These are phyloP conservation scores for Myotis pilosus DNA, from an alignment of 2,797 vertebrate genomes.

Conservation along the genomic window DNA sequence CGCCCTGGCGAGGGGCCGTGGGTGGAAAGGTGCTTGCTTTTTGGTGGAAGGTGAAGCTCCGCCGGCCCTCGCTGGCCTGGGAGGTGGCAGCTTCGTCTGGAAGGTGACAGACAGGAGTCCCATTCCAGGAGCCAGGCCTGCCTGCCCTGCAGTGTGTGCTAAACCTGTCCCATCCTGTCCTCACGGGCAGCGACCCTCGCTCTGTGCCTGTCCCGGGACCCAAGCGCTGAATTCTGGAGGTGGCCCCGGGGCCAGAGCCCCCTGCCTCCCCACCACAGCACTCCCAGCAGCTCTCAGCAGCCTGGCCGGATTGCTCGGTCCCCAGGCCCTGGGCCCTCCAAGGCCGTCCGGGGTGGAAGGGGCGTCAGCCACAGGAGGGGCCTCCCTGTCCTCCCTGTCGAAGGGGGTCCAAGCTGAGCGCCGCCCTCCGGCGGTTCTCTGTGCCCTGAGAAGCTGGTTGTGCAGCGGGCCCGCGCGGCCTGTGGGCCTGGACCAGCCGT, in stretches of 20 bases:
- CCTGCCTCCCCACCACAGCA: rapidly evolving
- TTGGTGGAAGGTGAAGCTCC: background rate
- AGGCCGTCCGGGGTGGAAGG: background rate
- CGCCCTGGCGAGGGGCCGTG: background rate
- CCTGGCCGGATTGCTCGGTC: too few species aligned
- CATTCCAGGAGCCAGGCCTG: background rate
- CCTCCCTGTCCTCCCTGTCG: too few species aligned
- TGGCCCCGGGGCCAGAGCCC: rapidly evolving
- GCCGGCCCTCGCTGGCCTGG: background rate
- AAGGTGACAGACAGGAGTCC: rapidly evolving
- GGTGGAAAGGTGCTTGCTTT: background rate
- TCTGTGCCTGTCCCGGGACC: background rate
- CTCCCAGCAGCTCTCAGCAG: too few species aligned
- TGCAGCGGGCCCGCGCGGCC: background rate
- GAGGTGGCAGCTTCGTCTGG: background rate
- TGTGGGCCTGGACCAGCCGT: conserved; percentile 58
- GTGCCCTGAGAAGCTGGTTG: too few species aligned
- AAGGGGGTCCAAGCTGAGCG: too few species aligned
- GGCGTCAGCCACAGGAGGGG: rapidly evolving
- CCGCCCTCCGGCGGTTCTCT: too few species aligned
- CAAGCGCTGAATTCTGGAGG: background rate
- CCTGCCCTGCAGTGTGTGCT: rapidly evolving
- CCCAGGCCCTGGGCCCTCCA: too few species aligned
- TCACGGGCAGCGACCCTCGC: background rate
- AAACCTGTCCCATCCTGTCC: background rate